phyloP scores from a whole-genome alignment of 2,888 invertebrate species.

The Cheilosia grossa region DNA sequence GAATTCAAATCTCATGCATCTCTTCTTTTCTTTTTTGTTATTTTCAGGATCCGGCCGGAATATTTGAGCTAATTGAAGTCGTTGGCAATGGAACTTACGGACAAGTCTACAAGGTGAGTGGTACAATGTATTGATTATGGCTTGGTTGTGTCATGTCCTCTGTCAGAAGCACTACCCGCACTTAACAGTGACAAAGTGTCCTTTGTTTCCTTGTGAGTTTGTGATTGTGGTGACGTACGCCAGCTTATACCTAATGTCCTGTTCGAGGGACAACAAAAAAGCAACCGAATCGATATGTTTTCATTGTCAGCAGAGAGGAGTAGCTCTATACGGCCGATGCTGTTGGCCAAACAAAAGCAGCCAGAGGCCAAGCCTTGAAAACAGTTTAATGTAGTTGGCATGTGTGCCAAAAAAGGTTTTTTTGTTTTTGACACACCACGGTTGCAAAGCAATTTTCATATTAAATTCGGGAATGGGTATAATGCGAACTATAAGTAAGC shows the following conservation, averaged over 20 bases:
- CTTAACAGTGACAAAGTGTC: constrained; percentile 51
- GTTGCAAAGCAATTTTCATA: constrained; percentile 46
- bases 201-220: constrained; percentile 55
- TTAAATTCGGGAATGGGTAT: constrained; percentile 28
- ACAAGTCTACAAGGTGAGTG: constrained; percentile 98
- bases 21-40: constrained; percentile 69
- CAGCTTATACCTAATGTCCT: constrained; percentile 37
- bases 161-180: constrained; percentile 36
- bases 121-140: constrained; percentile 23
- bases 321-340: constrained; percentile 18
- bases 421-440: constrained; percentile 35
- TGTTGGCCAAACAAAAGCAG: constrained; percentile 65
- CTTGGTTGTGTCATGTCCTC: constrained; percentile 23
- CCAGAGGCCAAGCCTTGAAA: constrained; percentile 69
- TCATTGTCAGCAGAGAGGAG: constrained; percentile 58
- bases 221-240: constrained; percentile 10
- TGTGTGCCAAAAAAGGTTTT: constrained; percentile 71
- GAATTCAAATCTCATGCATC: constrained; percentile 9
- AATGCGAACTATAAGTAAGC: background rate
- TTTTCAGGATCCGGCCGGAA: constrained; percentile 99
- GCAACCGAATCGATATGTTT: constrained; percentile 56
- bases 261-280: constrained; percentile 16
- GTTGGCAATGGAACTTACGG: constrained; percentile 99
- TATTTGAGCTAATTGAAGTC: constrained; percentile 99
- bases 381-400: constrained; percentile 59